These are phyloP conservation scores for Nannospalax galili DNA, from an alignment of 2,113 vertebrate genomes.

Conservation along the genomic window DNA sequence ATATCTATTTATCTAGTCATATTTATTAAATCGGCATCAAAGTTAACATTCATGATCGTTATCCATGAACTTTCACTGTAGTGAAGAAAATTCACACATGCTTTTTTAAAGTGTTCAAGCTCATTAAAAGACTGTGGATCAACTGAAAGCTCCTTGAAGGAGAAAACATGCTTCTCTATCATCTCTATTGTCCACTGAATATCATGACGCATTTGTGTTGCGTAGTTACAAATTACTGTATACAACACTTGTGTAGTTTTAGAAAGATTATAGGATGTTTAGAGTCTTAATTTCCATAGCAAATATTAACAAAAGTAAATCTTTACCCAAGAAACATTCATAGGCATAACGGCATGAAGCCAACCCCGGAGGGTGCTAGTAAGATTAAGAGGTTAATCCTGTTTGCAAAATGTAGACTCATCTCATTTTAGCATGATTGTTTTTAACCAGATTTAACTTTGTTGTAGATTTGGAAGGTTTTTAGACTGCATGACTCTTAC, in stretches of 20 bases:
- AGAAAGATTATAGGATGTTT: neutral
- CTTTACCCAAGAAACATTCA: neutral
- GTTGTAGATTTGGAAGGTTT: neutral
- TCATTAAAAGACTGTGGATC: neutral
- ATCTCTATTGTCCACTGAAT: neutral
- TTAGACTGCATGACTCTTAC: neutral
- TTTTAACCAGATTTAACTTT: neutral
- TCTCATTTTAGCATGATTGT: neutral
- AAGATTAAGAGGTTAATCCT: neutral
- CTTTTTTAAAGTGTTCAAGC: conserved; percentile 49
- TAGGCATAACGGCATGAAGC: neutral
- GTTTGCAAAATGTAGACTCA: neutral
- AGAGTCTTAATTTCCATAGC: neutral
- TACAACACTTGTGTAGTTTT: neutral
- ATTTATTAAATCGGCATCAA: conserved; percentile 69
- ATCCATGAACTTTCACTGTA: conserved; percentile 34
- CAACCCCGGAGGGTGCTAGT: too few species aligned
- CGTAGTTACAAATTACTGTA: neutral
- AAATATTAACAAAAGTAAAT: neutral
- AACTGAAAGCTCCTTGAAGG: conserved; percentile 29
- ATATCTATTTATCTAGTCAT: conserved; percentile 61
- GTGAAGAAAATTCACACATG: conserved; percentile 60
- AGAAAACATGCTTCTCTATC: neutral
- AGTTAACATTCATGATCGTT: conserved; percentile 65
- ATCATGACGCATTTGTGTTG: neutral